Conservation (phyloP, 2,113 vertebrate species). For the Campylomormyrus tamandua region DNA sequence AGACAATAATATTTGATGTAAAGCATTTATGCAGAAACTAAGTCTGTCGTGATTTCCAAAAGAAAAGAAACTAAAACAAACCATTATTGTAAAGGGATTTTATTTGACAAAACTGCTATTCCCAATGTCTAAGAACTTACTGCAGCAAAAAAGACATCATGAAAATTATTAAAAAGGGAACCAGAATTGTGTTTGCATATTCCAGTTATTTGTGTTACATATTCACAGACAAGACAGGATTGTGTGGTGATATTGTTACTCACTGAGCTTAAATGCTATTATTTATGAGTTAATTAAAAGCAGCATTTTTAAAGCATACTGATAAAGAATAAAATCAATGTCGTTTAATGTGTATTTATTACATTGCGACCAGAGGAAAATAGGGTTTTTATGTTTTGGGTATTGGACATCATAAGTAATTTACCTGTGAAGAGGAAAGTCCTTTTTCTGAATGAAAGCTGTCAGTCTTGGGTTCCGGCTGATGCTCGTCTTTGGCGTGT, state of each 20-base stretch:
- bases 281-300: background rate
- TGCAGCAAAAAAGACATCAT: background rate
- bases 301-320: background rate
- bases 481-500: slow-evolving; percentile 73
- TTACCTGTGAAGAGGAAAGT: slow-evolving; percentile 70
- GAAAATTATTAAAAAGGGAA: slow-evolving; percentile 22
- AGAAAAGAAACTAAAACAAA: background rate
- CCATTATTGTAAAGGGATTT: slow-evolving; percentile 1
- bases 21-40: slow-evolving; percentile 24
- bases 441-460: slow-evolving; percentile 58
- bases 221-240: slow-evolving; percentile 10
- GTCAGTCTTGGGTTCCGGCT: slow-evolving; percentile 73
- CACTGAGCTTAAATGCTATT: background rate
- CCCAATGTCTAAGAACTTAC: slow-evolving; percentile 11
- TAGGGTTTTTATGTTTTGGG: background rate
- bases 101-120: background rate
- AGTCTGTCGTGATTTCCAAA: background rate
- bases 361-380: background rate
- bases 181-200: slow-evolving; percentile 20
- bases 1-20: slow-evolving; percentile 27
- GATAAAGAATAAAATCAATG: background rate
- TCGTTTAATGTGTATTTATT: background rate
- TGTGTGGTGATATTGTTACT: background rate
- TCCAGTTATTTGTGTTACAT: slow-evolving; percentile 26
- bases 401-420: slow-evolving; percentile 35